Evolutionary conservation across 2,888 invertebrate species (phyloP).

Genomic region (Helicoverpa assulta): DNA sequence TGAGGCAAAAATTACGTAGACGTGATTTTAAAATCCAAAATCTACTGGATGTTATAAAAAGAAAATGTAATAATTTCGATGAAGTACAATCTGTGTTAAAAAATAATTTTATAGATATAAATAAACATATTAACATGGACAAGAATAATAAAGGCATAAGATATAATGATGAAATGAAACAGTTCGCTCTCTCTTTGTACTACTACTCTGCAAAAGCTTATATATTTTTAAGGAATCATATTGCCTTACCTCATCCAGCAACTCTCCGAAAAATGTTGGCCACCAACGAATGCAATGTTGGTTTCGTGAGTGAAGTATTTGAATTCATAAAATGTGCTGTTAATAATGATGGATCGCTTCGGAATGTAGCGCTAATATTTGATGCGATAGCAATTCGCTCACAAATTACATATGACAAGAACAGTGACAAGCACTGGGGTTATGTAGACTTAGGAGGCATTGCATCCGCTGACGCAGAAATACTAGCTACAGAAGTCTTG

Average conservation of each 20-base stretch:
- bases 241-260: constrained; percentile 4
- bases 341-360: background rate
- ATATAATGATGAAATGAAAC: constrained; percentile 3
- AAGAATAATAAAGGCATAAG: too few species aligned
- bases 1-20: too few species aligned
- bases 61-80: too few species aligned
- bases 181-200: constrained; percentile 1
- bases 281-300: constrained; percentile 4
- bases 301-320: constrained; percentile 10
- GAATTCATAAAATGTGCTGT: background rate
- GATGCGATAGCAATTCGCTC: constrained; percentile 4
- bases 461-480: background rate
- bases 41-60: too few species aligned
- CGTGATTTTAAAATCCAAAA: too few species aligned
- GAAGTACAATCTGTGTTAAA: too few species aligned
- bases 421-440: constrained; percentile 3
- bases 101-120: too few species aligned
- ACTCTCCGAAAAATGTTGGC: constrained; percentile 5
- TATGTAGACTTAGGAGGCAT: constrained; percentile 9
- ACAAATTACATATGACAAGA: background rate
- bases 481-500: constrained; percentile 1
- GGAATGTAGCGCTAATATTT: constrained; percentile 9
- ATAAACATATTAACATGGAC: too few species aligned
- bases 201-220: constrained; percentile 13
- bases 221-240: constrained; percentile 8